Evolutionary conservation across 2,888 invertebrate species (phyloP).

Genomic region (Lysandra coridon): DNA sequence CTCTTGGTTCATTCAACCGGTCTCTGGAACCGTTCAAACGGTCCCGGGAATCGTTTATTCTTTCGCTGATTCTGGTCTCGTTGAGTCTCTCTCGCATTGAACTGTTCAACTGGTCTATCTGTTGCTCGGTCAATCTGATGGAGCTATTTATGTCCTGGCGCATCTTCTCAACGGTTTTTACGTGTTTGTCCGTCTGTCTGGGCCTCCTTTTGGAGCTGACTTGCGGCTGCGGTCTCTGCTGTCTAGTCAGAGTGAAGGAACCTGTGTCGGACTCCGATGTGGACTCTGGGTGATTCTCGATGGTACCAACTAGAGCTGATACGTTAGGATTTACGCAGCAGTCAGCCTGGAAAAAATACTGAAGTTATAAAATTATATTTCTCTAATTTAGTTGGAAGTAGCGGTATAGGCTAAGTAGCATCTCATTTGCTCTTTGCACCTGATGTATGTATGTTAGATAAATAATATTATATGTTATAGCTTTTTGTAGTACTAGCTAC

Average conservation of each 20-base stretch:
- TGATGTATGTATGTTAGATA: no score
- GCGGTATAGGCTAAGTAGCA: neutral
- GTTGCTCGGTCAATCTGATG: conserved; percentile 52
- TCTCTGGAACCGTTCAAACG: conserved; percentile 44
- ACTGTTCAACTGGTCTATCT: conserved; percentile 52
- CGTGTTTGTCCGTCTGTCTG: conserved; percentile 58
- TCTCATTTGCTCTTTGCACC: neutral
- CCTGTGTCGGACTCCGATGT: conserved; percentile 75
- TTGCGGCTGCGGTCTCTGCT: conserved; percentile 71
- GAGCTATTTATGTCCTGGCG: conserved; percentile 53
- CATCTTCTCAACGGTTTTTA: conserved; percentile 59
- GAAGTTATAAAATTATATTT: neutral
- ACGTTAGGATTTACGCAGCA: conserved; percentile 72
- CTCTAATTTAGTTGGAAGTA: no score
- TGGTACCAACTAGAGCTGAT: conserved; percentile 72
- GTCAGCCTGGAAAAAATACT: conserved; percentile 59
- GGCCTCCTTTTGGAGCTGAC: conserved; percentile 68
- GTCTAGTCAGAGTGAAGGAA: conserved; percentile 69
- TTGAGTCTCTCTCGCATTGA: conserved; percentile 50
- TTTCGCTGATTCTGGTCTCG: conserved; percentile 54
- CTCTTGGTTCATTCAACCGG: conserved; percentile 52
- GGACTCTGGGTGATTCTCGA: conserved; percentile 74
- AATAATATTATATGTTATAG: neutral
- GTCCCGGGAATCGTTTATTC: conserved; percentile 50
- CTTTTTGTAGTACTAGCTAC: neutral